Conservation (phyloP, 2,113 vertebrate genomes). For the Eulemur macaco region DNA sequence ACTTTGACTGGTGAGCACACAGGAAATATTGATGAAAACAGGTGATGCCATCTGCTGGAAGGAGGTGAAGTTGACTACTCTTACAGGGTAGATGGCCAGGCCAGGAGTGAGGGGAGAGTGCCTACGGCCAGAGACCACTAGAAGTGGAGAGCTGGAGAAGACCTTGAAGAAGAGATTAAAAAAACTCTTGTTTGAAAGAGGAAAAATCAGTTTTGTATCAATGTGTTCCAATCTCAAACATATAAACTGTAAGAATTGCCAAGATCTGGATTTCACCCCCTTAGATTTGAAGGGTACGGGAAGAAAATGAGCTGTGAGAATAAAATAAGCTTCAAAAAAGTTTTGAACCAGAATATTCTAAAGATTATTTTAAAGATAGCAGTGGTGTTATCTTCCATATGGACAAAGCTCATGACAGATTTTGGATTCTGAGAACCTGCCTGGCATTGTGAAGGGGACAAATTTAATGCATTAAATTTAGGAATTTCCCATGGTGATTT, state of each 20-base stretch:
- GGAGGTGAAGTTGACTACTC: constrained; percentile 75
- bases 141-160: constrained; percentile 58
- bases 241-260: background rate
- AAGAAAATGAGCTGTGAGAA: background rate
- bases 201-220: background rate
- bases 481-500: background rate
- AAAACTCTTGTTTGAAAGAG: background rate
- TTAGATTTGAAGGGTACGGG: background rate
- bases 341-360: background rate
- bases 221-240: background rate
- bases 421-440: background rate
- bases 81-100: constrained; percentile 54
- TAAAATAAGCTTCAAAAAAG: background rate
- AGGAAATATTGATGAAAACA: constrained; percentile 78
- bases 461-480: background rate
- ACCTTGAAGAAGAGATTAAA: constrained; percentile 67
- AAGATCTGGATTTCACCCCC: background rate
- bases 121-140: constrained; percentile 38
- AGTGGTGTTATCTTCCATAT: background rate
- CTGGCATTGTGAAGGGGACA: background rate
- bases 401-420: background rate
- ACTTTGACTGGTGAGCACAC: constrained; percentile 76
- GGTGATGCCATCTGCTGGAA: constrained; percentile 73
- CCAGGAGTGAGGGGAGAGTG: constrained; percentile 32
- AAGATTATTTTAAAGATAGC: background rate